Conservation (phyloP, 2,113 vertebrate genomes). For the Oophaga pumilio region DNA sequence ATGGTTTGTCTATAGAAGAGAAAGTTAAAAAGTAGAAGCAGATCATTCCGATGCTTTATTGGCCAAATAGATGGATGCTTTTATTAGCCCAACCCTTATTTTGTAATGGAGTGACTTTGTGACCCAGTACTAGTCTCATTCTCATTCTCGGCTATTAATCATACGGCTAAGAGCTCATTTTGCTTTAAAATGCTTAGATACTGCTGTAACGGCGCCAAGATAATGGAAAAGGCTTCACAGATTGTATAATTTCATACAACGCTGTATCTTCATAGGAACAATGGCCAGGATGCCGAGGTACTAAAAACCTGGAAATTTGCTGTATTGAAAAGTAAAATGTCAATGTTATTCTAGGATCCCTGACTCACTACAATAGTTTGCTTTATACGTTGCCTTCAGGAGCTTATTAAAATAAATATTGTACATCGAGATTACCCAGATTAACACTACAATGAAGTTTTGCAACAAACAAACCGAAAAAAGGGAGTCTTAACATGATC, state of each 20-base stretch:
- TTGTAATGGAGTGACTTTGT: conserved; percentile 80
- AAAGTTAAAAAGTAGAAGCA: conserved; percentile 71
- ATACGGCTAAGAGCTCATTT: conserved; percentile 80
- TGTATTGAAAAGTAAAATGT: conserved; percentile 66
- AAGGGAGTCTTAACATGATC: conserved; percentile 57
- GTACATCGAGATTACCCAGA: conserved; percentile 72
- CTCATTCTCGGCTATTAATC: conserved; percentile 80
- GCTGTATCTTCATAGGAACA: conserved; percentile 70
- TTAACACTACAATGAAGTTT: conserved; percentile 71
- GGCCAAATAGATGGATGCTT: conserved; percentile 80
- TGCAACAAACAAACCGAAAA: conserved; percentile 65
- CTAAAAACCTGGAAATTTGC: conserved; percentile 66
- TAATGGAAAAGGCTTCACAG: conserved; percentile 79
- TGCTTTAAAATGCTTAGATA: conserved; percentile 84
- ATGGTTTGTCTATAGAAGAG: conserved; percentile 73
- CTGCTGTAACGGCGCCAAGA: conserved; percentile 78
- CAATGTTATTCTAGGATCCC: conserved; percentile 72
- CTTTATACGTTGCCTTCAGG: conserved; percentile 74
- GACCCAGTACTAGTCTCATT: conserved; percentile 77
- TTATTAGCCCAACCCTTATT: conserved; percentile 78
- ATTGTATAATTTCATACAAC: conserved; percentile 75
- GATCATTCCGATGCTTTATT: conserved; percentile 80
- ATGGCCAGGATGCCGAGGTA: conserved; percentile 69
- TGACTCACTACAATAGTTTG: conserved; percentile 71
- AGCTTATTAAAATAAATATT: conserved; percentile 73